phyloP scores from a whole-genome alignment of 1,140 invertebrate genomes.

The Polypedilum pembai region DNA sequence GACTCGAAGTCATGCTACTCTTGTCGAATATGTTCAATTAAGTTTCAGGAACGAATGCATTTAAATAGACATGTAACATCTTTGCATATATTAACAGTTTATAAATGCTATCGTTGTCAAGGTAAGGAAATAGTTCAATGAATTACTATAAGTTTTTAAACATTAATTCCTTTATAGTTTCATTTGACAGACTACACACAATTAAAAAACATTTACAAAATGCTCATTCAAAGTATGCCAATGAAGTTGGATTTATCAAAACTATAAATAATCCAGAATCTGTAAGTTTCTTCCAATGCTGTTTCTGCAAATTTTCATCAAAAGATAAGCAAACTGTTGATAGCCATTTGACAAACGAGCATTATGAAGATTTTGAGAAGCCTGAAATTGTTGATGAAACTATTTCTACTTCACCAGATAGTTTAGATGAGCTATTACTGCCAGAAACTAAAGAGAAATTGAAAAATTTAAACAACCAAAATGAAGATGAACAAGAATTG shows the following conservation, averaged over 20 bases:
- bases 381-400: background rate
- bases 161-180: too few relatives aligned
- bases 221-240: background rate
- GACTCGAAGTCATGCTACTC: background rate
- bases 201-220: background rate
- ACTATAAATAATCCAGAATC: background rate
- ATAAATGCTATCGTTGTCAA: background rate
- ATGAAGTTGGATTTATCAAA: background rate
- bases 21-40: background rate
- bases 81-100: background rate
- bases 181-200: background rate
- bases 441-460: background rate
- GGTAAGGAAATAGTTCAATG: too few relatives aligned
- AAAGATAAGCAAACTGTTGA: background rate
- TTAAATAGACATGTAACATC: background rate
- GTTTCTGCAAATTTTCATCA: background rate
- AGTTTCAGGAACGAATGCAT: background rate
- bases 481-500: background rate
- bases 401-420: background rate
- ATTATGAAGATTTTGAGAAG: conserved; percentile 17
- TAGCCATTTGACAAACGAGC: background rate
- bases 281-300: background rate
- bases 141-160: too few relatives aligned
- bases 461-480: background rate
- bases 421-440: background rate